Percentiles rank a stretch among this genome's conserved stretches.
These are phyloP conservation scores for Vanessa tameamea DNA, from an alignment of 1,140 invertebrate species.

Conservation along the genomic window DNA sequence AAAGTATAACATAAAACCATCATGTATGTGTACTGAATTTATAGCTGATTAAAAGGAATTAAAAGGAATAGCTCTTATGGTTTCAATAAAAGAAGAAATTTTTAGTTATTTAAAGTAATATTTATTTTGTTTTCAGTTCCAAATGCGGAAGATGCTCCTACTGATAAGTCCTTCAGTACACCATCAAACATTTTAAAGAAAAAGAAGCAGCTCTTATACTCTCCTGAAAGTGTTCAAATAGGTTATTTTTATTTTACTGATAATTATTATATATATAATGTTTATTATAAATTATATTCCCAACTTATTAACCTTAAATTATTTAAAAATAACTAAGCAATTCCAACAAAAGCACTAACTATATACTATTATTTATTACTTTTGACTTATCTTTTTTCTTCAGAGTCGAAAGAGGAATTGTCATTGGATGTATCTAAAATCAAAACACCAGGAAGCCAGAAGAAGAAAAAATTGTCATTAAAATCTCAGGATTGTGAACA, in stretches of 20 bases:
- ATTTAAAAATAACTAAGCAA: too few relatives aligned
- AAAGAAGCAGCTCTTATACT: slow-evolving; percentile 2
- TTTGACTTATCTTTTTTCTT: not conserved
- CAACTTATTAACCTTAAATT: too few relatives aligned
- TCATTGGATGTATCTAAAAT: slow-evolving; percentile 1
- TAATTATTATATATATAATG: not conserved
- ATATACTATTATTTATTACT: too few relatives aligned
- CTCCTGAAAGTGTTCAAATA: not conserved
- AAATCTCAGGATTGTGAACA: not conserved
- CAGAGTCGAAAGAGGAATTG: slow-evolving; percentile 6
- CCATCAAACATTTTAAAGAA: slow-evolving; percentile 27
- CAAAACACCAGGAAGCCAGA: slow-evolving; percentile 37
- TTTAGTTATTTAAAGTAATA: not conserved
- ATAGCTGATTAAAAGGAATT: too few relatives aligned
- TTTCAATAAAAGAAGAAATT: too few relatives aligned
- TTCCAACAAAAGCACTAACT: too few relatives aligned
- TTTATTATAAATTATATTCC: too few relatives aligned
- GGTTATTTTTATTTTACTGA: not conserved
- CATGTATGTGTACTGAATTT: too few relatives aligned
- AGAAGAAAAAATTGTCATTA: slow-evolving; percentile 22
- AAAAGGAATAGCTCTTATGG: too few relatives aligned
- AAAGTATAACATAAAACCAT: too few relatives aligned
- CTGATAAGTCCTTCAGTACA: slow-evolving; percentile 3
- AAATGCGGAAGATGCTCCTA: not conserved
- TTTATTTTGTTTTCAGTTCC: slow-evolving; percentile 13